Conservation (phyloP, 2,888 invertebrate species). For the Dasypogon diadema region DNA sequence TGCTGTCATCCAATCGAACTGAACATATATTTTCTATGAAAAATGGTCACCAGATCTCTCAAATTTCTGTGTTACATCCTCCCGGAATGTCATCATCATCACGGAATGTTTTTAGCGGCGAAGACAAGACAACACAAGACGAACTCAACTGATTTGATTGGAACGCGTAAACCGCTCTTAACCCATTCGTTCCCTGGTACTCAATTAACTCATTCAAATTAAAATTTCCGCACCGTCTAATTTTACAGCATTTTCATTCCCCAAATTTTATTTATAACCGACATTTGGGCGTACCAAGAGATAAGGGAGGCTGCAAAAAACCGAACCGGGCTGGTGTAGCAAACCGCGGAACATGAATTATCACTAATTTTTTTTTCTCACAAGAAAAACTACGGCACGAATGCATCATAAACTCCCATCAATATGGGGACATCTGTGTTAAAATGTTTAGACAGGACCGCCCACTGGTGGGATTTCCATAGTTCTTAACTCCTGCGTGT, state of each 20-base stretch:
- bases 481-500: background rate
- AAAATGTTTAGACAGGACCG: slow-evolving; percentile 45
- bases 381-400: slow-evolving; percentile 6
- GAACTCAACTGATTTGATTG: background rate
- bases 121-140: no score
- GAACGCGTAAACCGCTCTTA: background rate
- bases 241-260: background rate
- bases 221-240: slow-evolving; percentile 33
- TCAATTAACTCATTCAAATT: slow-evolving; percentile 10
- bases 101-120: background rate
- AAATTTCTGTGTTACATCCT: background rate
- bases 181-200: background rate
- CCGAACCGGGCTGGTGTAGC: background rate
- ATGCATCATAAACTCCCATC: slow-evolving; percentile 17
- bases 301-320: background rate
- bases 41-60: slow-evolving; percentile 4
- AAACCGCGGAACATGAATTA: slow-evolving; percentile 24
- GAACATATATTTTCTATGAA: slow-evolving; percentile 25
- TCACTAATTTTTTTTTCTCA: slow-evolving; percentile 4
- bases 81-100: background rate
- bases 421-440: slow-evolving; percentile 38
- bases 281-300: slow-evolving; percentile 18
- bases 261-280: slow-evolving; percentile 39
- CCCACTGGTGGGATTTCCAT: slow-evolving; percentile 3
- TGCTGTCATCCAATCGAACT: background rate